Percentiles rank a stretch among this genome's conserved stretches.
These are phyloP conservation scores for Chiloscyllium punctatum DNA, from an alignment of 2,797 vertebrate species.

Conservation along the genomic window DNA sequence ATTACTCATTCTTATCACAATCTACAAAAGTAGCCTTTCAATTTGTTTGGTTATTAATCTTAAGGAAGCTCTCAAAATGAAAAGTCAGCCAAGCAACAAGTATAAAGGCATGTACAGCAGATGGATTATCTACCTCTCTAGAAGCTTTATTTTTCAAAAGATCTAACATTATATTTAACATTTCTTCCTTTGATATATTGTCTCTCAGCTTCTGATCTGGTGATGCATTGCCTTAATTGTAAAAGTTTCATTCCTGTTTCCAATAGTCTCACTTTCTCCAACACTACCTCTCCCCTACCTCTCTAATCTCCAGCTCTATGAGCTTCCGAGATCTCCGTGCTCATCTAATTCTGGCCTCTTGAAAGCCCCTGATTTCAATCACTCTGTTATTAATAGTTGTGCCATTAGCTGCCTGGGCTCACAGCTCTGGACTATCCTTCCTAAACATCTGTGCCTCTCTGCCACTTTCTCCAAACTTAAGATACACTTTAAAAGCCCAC, in stretches of 20 bases:
- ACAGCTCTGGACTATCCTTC: too few relatives aligned
- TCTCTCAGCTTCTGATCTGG: background rate
- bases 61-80: background rate
- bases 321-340: too few relatives aligned
- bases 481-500: too few relatives aligned
- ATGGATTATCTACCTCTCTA: background rate
- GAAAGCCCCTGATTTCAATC: too few relatives aligned
- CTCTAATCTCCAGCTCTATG: too few relatives aligned
- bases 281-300: too few relatives aligned
- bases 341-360: too few relatives aligned
- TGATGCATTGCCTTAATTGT: background rate
- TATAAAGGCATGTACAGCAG: background rate
- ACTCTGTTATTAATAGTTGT: too few relatives aligned
- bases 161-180: background rate
- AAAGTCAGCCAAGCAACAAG: background rate
- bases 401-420: too few relatives aligned
- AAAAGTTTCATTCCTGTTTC: background rate
- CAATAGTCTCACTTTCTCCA: too few relatives aligned
- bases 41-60: background rate
- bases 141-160: background rate
- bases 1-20: background rate
- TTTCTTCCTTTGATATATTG: background rate
- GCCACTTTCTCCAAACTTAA: too few relatives aligned
- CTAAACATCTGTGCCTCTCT: too few relatives aligned
- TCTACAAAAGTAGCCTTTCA: background rate